These are phyloP conservation scores for Nixonia krombeini DNA, from an alignment of 1,140 invertebrate genomes.

Conservation along the genomic window DNA sequence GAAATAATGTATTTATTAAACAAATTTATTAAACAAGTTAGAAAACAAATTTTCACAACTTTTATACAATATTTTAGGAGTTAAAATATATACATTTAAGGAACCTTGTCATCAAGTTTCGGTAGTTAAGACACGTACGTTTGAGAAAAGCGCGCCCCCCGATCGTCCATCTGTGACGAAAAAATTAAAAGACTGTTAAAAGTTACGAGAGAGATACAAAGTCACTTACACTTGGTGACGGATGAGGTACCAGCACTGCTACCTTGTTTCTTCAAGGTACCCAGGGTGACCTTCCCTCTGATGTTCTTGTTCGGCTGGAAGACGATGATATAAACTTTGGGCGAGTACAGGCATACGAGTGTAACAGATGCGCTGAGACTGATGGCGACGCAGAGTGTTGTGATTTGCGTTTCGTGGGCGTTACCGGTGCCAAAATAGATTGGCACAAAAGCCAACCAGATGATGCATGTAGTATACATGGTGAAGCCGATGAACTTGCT, in stretches of 20 bases:
- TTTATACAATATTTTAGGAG: too few relatives aligned
- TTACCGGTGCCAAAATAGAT: slow-evolving; percentile 79
- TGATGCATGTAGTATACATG: slow-evolving; percentile 85
- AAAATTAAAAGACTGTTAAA: too few relatives aligned
- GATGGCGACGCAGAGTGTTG: slow-evolving; percentile 81
- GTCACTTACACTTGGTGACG: slow-evolving; percentile 64
- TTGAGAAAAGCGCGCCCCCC: too few relatives aligned
- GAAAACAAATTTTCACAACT: too few relatives aligned
- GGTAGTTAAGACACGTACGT: too few relatives aligned
- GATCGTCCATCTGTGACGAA: too few relatives aligned
- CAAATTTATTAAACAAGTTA: too few relatives aligned
- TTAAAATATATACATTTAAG: too few relatives aligned
- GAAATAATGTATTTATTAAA: too few relatives aligned
- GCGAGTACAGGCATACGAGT: slow-evolving; percentile 80
- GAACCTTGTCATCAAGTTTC: too few relatives aligned
- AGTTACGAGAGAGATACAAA: too few relatives aligned
- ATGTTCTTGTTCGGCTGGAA: slow-evolving; percentile 80
- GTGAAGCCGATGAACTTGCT: slow-evolving; percentile 83
- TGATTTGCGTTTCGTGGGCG: slow-evolving; percentile 80
- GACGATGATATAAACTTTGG: slow-evolving; percentile 82
- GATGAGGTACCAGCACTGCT: slow-evolving; percentile 64
- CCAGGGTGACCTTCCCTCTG: slow-evolving; percentile 60
- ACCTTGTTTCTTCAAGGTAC: slow-evolving; percentile 63
- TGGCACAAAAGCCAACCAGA: slow-evolving; percentile 74
- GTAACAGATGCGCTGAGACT: slow-evolving; percentile 81